Evolutionary conservation across 2,797 vertebrate genomes (phyloP), one percentile per base, ranked within the genome.

Genomic region (Philypnodon macrostomus): DNA sequence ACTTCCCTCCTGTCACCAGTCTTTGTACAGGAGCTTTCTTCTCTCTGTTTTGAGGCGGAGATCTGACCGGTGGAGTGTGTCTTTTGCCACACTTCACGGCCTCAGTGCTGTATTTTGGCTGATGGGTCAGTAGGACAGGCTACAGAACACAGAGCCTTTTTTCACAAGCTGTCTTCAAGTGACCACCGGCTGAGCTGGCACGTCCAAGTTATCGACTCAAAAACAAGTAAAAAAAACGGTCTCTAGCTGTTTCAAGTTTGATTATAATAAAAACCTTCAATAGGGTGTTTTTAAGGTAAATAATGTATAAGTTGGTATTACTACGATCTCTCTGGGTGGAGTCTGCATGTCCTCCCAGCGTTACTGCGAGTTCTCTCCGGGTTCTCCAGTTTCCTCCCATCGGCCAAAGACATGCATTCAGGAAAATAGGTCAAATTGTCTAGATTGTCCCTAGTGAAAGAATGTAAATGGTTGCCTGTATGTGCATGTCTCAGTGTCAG

Each of bases 31-130:
- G 70, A 66, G 75, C 66, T 65, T 73, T 72, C 57, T 58, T 55
- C 70, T 47, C 58, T 37, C 17, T 44, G 69, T 76, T 67, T 64
- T 13, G 9, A 83, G 68, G 70, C 61, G 40, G 62, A 76, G 76
- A 76, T 81, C 73, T 69, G 58, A 66, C 83, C 79, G 66, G 68
- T 83, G 37, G 24, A 73, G 70, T 75, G 58, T 79, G 74, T 78
- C 59, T 47, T 67, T 63, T 45, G 70, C 68, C 49, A 70, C 70
- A 70, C 84, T 79, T 82, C 75, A 67, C 46, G 21, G 86, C 75
- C 73, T 79, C 40, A 66, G 57, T 64, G 24, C 70, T 40, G 38
- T 66, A 68, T 69, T 73, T 2, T 64, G 57, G 17, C 62, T 79
- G 58, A 73, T 55, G 7, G 66, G 58, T 70, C 73, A 42, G 65